phyloP scores from a whole-genome alignment of 2,113 vertebrate species.

The Lepus europaeus region DNA sequence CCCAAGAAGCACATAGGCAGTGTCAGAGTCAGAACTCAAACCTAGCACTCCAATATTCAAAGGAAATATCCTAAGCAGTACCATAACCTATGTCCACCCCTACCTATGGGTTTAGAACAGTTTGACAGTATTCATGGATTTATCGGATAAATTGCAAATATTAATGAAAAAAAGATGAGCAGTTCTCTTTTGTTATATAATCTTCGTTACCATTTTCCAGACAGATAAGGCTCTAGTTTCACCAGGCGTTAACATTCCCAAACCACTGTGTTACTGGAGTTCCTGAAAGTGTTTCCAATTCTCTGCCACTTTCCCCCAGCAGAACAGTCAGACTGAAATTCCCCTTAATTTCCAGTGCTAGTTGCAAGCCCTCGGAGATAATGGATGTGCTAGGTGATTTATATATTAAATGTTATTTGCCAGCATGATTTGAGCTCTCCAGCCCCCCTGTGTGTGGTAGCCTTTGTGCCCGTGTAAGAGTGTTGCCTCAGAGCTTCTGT shows the following conservation, averaged over 20 bases:
- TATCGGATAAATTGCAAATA: not conserved
- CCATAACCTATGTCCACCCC: no score
- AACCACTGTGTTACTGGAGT: not conserved
- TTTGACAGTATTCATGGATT: not conserved
- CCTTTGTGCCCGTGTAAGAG: not conserved
- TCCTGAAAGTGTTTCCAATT: not conserved
- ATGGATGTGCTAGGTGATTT: conserved; percentile 39
- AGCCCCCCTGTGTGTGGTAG: not conserved
- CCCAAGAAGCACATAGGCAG: no score
- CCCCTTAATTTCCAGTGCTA: conserved; percentile 41
- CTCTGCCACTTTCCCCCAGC: conserved; percentile 5
- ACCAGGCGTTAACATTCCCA: not conserved
- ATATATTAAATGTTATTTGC: conserved; percentile 55
- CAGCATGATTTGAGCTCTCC: not conserved
- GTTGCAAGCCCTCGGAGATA: conserved; percentile 62
- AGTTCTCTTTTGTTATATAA: conserved; percentile 9
- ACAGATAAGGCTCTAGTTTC: not conserved
- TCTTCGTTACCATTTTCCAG: not conserved
- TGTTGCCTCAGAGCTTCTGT: not conserved
- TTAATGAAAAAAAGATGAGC: not conserved
- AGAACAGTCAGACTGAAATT: not conserved
- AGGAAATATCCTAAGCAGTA: no score
- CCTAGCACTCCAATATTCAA: no score
- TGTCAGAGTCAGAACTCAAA: no score
- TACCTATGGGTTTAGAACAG: not conserved